These are phyloP conservation scores for Orthosia gothica DNA, from an alignment of 2,888 invertebrate genomes.

Conservation along the genomic window DNA sequence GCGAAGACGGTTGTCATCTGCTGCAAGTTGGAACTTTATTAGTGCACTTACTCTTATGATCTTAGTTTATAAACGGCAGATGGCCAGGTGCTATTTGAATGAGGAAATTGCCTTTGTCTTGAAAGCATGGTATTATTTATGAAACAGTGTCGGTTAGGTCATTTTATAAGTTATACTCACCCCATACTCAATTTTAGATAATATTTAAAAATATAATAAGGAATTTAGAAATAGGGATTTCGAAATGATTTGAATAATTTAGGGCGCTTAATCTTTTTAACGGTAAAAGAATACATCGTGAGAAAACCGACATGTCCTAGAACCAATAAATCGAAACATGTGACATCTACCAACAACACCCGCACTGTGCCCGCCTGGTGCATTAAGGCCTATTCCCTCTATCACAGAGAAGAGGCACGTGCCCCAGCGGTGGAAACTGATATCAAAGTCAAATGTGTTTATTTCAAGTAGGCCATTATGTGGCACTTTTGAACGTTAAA, in stretches of 20 bases:
- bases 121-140: background rate
- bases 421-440: no score
- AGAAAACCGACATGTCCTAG: no score
- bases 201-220: background rate
- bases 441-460: no score
- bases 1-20: conserved; percentile 56
- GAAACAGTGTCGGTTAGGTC: background rate
- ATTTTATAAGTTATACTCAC: background rate
- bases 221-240: background rate
- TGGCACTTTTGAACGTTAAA: no score
- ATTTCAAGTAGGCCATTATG: no score
- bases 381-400: no score
- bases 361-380: no score
- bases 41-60: conserved; percentile 62
- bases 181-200: no score
- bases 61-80: conserved; percentile 59
- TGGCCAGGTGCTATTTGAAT: conserved; percentile 56
- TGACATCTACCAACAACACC: no score
- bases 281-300: no score
- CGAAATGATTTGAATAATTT: background rate
- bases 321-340: no score
- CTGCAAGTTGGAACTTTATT: conserved; percentile 55
- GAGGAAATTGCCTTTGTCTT: conserved; percentile 44
- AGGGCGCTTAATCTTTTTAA: background rate
- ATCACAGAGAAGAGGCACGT: no score